Percentiles rank a stretch among this genome's conserved stretches.
Evolutionary conservation across 2,113 vertebrate genomes (phyloP).

Genomic region (Apus apus): DNA sequence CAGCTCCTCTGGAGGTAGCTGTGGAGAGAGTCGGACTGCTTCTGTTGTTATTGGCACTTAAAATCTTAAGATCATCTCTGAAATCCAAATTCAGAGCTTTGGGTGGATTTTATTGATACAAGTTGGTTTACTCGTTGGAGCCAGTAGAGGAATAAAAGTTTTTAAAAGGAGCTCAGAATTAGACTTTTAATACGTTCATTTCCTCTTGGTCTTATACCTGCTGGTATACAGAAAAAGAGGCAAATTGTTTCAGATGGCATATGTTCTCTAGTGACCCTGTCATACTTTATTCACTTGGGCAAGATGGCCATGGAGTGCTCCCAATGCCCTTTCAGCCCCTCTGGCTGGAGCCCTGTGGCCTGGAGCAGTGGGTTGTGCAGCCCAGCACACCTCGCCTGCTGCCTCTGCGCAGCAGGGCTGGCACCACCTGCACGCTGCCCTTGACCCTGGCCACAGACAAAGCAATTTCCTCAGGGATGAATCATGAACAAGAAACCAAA

Average conservation of each 20-base stretch:
- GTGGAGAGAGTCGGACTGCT: not conserved
- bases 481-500: not conserved
- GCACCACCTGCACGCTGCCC: not conserved
- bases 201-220: not conserved
- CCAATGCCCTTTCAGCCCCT: not conserved
- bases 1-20: slow-evolving; percentile 11
- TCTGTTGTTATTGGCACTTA: not conserved
- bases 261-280: not conserved
- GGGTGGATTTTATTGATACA: not conserved
- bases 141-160: not conserved
- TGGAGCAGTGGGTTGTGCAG: not conserved
- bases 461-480: slow-evolving; percentile 63
- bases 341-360: not conserved
- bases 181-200: not conserved
- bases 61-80: not conserved
- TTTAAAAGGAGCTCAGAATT: not conserved
- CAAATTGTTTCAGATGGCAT: not conserved
- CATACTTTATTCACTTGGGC: not conserved
- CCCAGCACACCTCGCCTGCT: not conserved
- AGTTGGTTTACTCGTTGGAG: not conserved
- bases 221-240: not conserved
- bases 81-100: not conserved
- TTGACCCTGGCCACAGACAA: not conserved
- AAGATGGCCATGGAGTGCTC: not conserved
- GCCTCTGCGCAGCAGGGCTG: not conserved